A percentile compares a stretch with the other conserved stretches of the same genome.
Conservation (phyloP, 2,888 invertebrate genomes). For the Idaea aversata region DNA sequence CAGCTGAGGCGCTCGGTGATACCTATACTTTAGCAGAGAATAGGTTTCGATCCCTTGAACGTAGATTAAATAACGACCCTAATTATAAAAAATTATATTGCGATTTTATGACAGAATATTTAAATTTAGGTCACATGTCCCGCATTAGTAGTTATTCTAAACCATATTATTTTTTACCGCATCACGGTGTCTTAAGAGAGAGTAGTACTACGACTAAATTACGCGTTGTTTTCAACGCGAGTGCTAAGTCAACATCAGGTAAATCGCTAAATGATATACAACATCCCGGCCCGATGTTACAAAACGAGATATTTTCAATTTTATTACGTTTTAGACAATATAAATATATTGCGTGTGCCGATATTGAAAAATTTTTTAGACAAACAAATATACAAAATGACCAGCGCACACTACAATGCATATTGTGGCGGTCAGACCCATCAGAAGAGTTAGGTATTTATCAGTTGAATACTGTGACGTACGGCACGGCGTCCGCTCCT, state of each 20-base stretch:
- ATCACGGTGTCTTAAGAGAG: no score
- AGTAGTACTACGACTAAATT: no score
- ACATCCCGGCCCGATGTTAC: slow-evolving; percentile 29
- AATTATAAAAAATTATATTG: no score
- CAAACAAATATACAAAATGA: slow-evolving; percentile 30
- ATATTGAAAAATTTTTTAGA: slow-evolving; percentile 39
- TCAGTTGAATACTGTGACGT: slow-evolving; percentile 34
- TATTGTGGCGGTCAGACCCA: slow-evolving; percentile 38
- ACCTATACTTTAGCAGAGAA: no score
- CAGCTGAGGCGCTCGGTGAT: no score
- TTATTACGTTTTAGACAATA: slow-evolving; percentile 29
- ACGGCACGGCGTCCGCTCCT: slow-evolving; percentile 38
- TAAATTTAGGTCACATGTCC: no score
- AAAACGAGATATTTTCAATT: slow-evolving; percentile 35
- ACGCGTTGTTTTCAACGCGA: neutral
- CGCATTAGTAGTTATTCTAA: no score
- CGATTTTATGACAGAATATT: no score
- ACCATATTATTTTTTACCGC: no score
- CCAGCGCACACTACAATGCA: slow-evolving; percentile 37
- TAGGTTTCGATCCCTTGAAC: no score
- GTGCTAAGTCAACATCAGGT: slow-evolving; percentile 13
- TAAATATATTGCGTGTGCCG: slow-evolving; percentile 33
- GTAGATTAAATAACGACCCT: no score
- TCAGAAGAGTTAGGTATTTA: slow-evolving; percentile 28
- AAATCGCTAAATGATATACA: slow-evolving; percentile 31